Percentiles rank a stretch among this genome's conserved stretches.
Conservation (phyloP, 2,888 invertebrate species). For the Tetrapedia diversipes region DNA sequence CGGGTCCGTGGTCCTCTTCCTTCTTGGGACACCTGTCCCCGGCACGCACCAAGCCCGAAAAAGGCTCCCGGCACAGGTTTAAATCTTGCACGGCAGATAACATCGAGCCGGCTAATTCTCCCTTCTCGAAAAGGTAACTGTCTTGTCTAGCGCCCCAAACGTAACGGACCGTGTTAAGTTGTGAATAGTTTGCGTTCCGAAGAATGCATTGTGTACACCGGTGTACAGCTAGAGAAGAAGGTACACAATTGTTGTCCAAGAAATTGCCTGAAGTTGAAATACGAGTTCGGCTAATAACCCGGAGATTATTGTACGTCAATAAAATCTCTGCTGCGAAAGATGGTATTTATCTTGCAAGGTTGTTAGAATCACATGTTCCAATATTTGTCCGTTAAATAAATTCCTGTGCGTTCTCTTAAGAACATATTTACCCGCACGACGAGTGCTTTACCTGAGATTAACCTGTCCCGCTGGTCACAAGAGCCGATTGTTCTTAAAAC, state of each 20-base stretch:
- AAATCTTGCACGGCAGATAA: constrained; percentile 45
- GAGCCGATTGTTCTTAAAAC: constrained; percentile 3
- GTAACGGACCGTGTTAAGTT: background rate
- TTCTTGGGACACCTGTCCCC: constrained; percentile 49
- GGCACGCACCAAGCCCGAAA: constrained; percentile 31
- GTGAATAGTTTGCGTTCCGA: background rate
- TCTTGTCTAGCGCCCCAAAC: background rate
- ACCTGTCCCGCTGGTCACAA: constrained; percentile 19
- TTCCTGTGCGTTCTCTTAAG: background rate
- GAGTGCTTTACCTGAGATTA: constrained; percentile 14
- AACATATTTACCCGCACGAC: background rate
- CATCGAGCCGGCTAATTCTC: constrained; percentile 30
- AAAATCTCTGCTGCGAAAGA: background rate
- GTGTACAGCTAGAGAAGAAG: too few species aligned
- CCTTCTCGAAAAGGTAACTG: background rate
- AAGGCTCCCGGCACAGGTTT: constrained; percentile 24
- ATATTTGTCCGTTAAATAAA: background rate
- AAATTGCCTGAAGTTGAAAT: background rate
- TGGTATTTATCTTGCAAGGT: background rate
- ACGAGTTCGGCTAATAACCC: background rate
- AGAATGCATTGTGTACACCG: background rate
- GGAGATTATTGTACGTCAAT: background rate
- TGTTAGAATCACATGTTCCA: background rate
- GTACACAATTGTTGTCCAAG: background rate
- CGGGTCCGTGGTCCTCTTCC: background rate